Evolutionary conservation across 2,113 vertebrate genomes (phyloP), one percentile per base, ranked within the genome.

Genomic region (Limnothrissa miodon): DNA sequence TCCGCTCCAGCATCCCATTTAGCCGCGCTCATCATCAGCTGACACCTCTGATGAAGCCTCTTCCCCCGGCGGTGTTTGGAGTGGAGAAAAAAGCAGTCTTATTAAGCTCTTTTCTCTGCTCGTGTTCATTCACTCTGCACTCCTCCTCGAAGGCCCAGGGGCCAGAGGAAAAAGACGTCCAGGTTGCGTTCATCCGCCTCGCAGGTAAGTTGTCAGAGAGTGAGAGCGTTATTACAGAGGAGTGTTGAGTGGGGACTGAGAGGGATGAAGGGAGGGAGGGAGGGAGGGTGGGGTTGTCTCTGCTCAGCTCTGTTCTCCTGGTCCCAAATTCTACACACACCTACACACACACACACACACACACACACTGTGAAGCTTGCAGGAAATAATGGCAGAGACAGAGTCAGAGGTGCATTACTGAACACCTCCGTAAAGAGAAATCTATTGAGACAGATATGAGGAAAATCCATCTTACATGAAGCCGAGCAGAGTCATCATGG

Each of bases 391-490:
- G 85, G 85, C 86, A 39, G 11, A 39, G 11, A 53, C 86, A 80
- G 83, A 91, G 91, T 87, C 84, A 78, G 88, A 91, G 86, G 85
- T 83, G 83, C 87, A 89, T 92, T 91, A 92, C 45, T 86, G 85
- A 91, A 90, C 92, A 92, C 89, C 90, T 93, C 87, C 85, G 79
- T 90, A 89, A 92, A 89, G 87, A 92, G 90, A 87, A 90, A 87
- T 84, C 90, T 86, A 87, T 89, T 87, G 89, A 88, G 90, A 85
- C 84, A 4, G 84, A 86, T 90, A 88, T 85, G 86, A 90, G 92
- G 87, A 90, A 87, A 84, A 92, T 92, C 89, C 85, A 89, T 93
- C 93, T 91, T 87, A 88, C 86, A 87, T 84, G 88, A 87, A 87
- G 10, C 11, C 13, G 81, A 78, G 84, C 86, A 91, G 89, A 90